phyloP scores from a whole-genome alignment of 2,888 invertebrate species.

The Myopa tessellatipennis region DNA sequence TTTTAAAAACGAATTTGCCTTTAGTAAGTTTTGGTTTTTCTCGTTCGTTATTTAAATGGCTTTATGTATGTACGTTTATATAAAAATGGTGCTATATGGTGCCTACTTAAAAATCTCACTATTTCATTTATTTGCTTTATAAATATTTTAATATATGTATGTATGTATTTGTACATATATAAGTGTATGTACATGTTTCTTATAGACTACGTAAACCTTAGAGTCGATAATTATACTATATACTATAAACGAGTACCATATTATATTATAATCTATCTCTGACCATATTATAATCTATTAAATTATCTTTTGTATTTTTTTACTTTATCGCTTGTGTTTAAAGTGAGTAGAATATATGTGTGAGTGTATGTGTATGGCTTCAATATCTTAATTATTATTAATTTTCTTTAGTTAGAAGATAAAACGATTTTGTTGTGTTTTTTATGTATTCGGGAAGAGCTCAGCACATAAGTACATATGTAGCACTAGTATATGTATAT shows the following conservation, averaged over 20 bases:
- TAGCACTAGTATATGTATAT: too few species aligned
- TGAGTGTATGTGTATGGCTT: too few species aligned
- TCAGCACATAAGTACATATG: too few species aligned
- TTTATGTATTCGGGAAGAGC: too few species aligned
- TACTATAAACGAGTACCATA: slow-evolving; percentile 16
- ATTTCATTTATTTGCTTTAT: slow-evolving; percentile 23
- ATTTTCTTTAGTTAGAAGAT: too few species aligned
- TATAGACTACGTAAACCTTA: neutral
- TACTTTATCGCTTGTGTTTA: neutral
- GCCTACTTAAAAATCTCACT: slow-evolving; percentile 39
- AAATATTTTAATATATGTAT: neutral
- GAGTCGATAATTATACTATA: slow-evolving; percentile 12
- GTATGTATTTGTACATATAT: neutral
- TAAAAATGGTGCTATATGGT: slow-evolving; percentile 39
- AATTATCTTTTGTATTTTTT: neutral
- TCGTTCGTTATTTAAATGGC: neutral
- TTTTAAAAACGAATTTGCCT: neutral
- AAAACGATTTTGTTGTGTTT: too few species aligned
- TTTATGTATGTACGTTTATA: slow-evolving; percentile 22
- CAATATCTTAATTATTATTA: too few species aligned
- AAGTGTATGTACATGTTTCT: slow-evolving; percentile 34
- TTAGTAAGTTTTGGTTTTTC: too few species aligned
- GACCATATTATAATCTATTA: neutral
- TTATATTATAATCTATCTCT: slow-evolving; percentile 17
- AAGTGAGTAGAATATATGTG: neutral